These are phyloP conservation scores for Drosophila pseudoananassae DNA, from an alignment of 1,140 invertebrate genomes.

Conservation along the genomic window DNA sequence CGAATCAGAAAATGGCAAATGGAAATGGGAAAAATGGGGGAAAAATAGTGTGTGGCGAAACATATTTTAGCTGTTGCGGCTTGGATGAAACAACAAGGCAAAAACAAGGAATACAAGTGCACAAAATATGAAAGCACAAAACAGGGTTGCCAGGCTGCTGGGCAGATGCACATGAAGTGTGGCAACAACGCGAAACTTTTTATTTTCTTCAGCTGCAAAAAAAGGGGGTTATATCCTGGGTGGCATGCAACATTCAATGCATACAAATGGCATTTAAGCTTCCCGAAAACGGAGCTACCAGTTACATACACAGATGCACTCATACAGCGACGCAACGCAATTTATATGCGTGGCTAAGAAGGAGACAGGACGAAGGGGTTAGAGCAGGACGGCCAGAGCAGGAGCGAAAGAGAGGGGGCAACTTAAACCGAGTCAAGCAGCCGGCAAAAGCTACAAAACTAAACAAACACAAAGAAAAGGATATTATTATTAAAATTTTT, in stretches of 20 bases:
- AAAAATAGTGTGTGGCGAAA: slow-evolving; percentile 64
- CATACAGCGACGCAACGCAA: slow-evolving; percentile 25
- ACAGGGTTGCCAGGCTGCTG: slow-evolving; percentile 66
- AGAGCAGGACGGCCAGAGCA: slow-evolving; percentile 21
- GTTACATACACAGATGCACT: slow-evolving; percentile 15
- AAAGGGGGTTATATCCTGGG: slow-evolving; percentile 24
- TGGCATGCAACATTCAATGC: slow-evolving; percentile 81
- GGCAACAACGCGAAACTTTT: slow-evolving; percentile 62
- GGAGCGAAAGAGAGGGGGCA: slow-evolving; percentile 35
- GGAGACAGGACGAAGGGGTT: slow-evolving; percentile 16
- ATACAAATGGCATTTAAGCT: slow-evolving; percentile 83
- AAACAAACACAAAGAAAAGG: slow-evolving; percentile 26
- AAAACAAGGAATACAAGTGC: slow-evolving; percentile 18
- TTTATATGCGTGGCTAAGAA: slow-evolving; percentile 44
- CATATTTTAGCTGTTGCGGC: slow-evolving; percentile 74
- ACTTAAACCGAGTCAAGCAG: slow-evolving; percentile 76
- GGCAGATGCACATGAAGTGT: slow-evolving; percentile 59
- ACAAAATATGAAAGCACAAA: slow-evolving; percentile 47
- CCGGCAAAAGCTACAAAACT: slow-evolving; percentile 80
- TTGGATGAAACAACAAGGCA: slow-evolving; percentile 31
- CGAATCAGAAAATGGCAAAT: slow-evolving; percentile 72
- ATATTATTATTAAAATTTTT: neutral
- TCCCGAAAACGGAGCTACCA: slow-evolving; percentile 57
- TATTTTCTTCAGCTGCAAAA: slow-evolving; percentile 29
- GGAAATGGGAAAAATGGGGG: slow-evolving; percentile 56